A percentile compares a stretch with the other conserved stretches of the same genome.
These are phyloP conservation scores for Spondyliosoma cantharus DNA, from an alignment of 2,797 vertebrate species.

Conservation along the genomic window DNA sequence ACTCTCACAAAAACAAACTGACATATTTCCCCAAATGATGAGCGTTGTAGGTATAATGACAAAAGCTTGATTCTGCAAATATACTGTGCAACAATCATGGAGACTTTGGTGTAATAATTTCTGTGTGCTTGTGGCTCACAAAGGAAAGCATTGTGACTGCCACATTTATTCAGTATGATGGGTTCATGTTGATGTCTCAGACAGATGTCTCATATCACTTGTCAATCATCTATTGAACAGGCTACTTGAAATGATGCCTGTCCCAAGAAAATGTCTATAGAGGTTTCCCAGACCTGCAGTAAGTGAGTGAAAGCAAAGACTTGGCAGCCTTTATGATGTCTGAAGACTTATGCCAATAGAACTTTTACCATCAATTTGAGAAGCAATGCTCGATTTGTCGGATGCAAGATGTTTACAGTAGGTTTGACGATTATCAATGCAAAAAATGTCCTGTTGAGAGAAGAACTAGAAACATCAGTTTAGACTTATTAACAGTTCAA, in stretches of 20 bases:
- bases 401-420: background rate
- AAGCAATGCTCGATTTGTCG: background rate
- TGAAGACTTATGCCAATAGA: conserved; percentile 4
- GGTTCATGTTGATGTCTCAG: background rate
- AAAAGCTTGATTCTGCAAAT: background rate
- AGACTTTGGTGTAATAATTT: background rate
- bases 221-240: background rate
- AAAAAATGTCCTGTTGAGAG: conserved; percentile 7
- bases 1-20: background rate
- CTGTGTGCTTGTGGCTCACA: background rate
- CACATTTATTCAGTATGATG: conserved; percentile 11
- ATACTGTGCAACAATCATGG: background rate
- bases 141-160: background rate
- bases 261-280: background rate
- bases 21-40: background rate
- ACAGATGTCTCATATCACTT: conserved; percentile 12
- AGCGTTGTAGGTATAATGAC: background rate
- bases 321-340: background rate
- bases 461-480: background rate
- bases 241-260: conserved; percentile 4
- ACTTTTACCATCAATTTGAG: background rate
- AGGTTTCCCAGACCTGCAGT: background rate
- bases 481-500: conserved; percentile 27
- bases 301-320: background rate
- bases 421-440: conserved; percentile 1